phyloP scores from a whole-genome alignment of 2,797 vertebrate genomes.

The Vespertilio murinus region DNA sequence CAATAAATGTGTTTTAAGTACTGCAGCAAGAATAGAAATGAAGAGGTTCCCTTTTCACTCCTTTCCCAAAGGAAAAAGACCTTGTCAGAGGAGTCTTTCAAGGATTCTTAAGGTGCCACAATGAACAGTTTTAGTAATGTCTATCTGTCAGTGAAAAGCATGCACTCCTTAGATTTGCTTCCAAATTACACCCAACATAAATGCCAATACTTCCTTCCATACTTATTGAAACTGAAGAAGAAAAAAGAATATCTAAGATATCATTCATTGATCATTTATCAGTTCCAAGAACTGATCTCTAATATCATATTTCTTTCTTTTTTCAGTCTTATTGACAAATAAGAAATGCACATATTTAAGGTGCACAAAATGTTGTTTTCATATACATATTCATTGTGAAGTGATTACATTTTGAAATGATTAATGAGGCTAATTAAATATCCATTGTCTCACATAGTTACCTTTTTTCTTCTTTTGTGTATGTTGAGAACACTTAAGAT shows the following conservation, averaged over 20 bases:
- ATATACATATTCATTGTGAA: neutral
- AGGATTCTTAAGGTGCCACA: neutral
- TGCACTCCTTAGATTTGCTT: slow-evolving; percentile 60
- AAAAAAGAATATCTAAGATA: neutral
- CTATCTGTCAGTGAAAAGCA: neutral
- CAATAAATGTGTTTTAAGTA: slow-evolving; percentile 5
- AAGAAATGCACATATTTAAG: neutral
- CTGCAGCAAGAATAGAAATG: neutral
- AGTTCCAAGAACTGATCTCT: neutral
- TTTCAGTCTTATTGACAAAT: neutral
- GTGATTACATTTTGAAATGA: neutral
- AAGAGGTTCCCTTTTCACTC: neutral
- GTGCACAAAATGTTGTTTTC: neutral
- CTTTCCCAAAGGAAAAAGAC: neutral
- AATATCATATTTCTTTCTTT: neutral
- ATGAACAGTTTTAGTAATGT: too few species aligned
- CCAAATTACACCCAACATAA: slow-evolving; percentile 43
- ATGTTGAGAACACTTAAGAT: neutral
- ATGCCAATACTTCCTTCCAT: neutral
- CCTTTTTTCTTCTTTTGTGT: neutral
- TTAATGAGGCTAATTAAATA: slow-evolving; percentile 20
- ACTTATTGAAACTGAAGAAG: neutral
- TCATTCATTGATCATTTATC: neutral
- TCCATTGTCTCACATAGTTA: neutral
- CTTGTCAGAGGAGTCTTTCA: neutral